Evolutionary conservation across 2,797 vertebrate species (phyloP).

Genomic region (Dryobates pubescens): DNA sequence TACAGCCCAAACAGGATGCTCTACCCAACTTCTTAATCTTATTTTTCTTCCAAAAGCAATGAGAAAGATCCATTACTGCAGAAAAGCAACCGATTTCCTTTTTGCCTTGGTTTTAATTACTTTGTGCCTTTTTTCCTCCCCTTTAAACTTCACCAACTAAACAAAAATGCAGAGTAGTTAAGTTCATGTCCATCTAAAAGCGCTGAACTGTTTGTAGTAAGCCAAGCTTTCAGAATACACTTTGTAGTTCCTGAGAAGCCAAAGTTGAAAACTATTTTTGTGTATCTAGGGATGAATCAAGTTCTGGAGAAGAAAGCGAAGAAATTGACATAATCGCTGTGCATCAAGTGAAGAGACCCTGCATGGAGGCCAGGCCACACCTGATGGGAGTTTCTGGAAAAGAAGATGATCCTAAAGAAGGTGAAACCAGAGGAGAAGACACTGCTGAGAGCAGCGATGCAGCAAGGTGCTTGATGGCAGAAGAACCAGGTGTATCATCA

Average conservation of each 20-base stretch:
- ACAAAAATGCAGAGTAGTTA: not conserved
- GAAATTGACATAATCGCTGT: not conserved
- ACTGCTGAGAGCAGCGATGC: not conserved
- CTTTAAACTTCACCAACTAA: not conserved
- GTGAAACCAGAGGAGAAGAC: not conserved
- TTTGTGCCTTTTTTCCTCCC: not conserved
- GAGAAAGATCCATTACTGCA: not conserved
- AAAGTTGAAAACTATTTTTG: conserved; percentile 10
- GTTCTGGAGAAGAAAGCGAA: not conserved
- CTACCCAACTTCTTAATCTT: not conserved
- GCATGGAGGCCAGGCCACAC: conserved; percentile 56
- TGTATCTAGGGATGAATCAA: conserved; percentile 4
- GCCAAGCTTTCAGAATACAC: not conserved
- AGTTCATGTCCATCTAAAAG: not conserved
- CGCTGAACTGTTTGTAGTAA: not conserved
- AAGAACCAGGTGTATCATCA: not conserved
- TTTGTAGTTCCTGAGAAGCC: not conserved
- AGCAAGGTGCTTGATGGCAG: not conserved
- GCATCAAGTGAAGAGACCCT: conserved; percentile 43
- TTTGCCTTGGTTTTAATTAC: not conserved
- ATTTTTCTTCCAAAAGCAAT: not conserved
- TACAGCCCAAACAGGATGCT: not conserved
- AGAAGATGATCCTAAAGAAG: conserved; percentile 19
- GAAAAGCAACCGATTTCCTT: not conserved
- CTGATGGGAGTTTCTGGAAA: conserved; percentile 47